Conservation (phyloP, 2,888 invertebrate genomes). For the Meteorus cinctellus region DNA sequence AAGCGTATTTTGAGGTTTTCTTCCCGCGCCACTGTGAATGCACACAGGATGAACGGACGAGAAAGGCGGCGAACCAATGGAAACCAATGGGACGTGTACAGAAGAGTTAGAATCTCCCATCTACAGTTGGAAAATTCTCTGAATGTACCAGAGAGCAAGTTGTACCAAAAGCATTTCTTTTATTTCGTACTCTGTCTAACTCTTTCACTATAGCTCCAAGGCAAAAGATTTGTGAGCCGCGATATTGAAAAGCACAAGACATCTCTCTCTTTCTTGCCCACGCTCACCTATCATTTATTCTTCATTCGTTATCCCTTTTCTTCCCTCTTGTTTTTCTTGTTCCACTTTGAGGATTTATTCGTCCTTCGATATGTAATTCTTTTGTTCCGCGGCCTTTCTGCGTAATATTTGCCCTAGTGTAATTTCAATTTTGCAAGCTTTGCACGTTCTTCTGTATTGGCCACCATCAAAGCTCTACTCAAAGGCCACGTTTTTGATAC, state of each 20-base stretch:
- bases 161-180: conserved; percentile 37
- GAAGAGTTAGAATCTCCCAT: conserved; percentile 33
- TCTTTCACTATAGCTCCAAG: conserved; percentile 33
- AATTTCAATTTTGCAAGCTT: conserved; percentile 46
- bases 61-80: conserved; percentile 32
- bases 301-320: conserved; percentile 43
- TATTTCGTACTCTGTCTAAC: conserved; percentile 25
- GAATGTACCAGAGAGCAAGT: conserved; percentile 35
- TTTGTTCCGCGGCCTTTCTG: conserved; percentile 14
- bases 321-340: conserved; percentile 22
- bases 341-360: conserved; percentile 26
- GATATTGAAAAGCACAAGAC: conserved; percentile 55
- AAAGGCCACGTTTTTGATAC: background rate
- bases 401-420: conserved; percentile 25
- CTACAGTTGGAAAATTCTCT: conserved; percentile 28
- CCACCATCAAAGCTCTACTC: conserved; percentile 22
- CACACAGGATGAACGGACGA: conserved; percentile 36
- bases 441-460: conserved; percentile 49
- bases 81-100: conserved; percentile 38
- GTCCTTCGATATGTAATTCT: conserved; percentile 34
- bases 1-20: conserved; percentile 56
- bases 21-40: conserved; percentile 22
- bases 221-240: conserved; percentile 56
- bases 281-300: conserved; percentile 15
- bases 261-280: conserved; percentile 28